Conservation (phyloP, 2,113 vertebrate genomes). For the Irena cyanogastra region DNA sequence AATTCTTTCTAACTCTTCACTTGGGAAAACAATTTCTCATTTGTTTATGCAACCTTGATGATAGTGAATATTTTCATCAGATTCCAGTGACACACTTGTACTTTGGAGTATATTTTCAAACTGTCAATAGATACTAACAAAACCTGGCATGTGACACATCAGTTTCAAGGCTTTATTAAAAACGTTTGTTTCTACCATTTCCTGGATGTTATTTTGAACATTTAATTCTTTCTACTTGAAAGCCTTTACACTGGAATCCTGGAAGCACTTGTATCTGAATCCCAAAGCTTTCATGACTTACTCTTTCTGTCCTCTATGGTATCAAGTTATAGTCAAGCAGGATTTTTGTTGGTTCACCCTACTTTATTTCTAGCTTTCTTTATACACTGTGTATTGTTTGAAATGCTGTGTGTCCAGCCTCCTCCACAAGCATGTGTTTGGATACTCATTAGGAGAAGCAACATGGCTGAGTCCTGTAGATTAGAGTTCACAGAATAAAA, state of each 20-base stretch:
- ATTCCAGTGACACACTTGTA: background rate
- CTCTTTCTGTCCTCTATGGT: background rate
- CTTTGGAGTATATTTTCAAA: background rate
- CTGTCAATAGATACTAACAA: background rate
- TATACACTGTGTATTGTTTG: background rate
- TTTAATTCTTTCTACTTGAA: background rate
- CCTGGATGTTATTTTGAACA: background rate
- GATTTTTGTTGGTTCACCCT: background rate
- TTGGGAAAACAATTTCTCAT: background rate
- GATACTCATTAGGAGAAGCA: background rate
- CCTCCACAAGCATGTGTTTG: background rate
- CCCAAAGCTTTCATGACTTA: background rate
- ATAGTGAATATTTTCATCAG: background rate
- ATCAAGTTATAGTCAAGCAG: background rate
- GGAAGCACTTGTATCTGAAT: background rate
- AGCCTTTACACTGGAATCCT: background rate
- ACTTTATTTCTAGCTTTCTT: background rate
- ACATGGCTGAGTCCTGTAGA: background rate
- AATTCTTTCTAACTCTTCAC: background rate
- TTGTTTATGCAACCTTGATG: background rate
- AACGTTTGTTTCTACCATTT: background rate
- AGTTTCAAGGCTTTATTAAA: background rate
- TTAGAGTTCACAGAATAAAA: background rate
- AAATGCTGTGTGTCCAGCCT: background rate
- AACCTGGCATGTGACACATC: background rate